These are phyloP conservation scores for Dendrocopos noguchii DNA, from an alignment of 2,113 vertebrate genomes.

Conservation along the genomic window DNA sequence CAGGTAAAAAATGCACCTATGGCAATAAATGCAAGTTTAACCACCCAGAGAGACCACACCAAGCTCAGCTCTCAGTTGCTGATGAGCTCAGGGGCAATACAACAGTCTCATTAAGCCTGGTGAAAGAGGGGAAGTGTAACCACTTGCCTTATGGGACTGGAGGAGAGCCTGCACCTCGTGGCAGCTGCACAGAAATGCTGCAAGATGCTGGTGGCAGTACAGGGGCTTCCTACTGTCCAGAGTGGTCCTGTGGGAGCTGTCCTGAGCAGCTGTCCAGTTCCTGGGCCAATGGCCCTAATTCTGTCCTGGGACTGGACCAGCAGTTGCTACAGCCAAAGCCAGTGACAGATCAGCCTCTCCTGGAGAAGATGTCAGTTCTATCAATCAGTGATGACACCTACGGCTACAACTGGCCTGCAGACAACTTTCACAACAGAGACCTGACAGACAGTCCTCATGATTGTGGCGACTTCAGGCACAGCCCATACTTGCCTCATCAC, in stretches of 20 bases:
- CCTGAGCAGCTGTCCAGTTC: accelerated
- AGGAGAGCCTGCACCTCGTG: not conserved
- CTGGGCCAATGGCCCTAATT: not conserved
- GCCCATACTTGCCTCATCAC: not conserved
- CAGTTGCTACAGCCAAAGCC: not conserved
- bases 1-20: slow-evolving; percentile 93
- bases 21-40: slow-evolving; percentile 93
- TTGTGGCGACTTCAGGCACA: not conserved
- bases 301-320: not conserved
- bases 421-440: not conserved
- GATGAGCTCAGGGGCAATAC: slow-evolving; percentile 87
- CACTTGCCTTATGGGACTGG: accelerated
- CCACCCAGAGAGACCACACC: slow-evolving; percentile 83
- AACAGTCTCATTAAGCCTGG: not conserved
- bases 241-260: not conserved
- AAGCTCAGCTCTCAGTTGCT: slow-evolving; percentile 83
- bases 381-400: not conserved
- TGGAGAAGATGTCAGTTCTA: slow-evolving; percentile 19
- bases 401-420: accelerated
- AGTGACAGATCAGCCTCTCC: not conserved
- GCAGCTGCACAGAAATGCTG: not conserved
- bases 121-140: slow-evolving; percentile 12
- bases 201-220: not conserved
- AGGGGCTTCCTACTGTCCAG: not conserved
- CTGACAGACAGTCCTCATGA: not conserved